A percentile compares a stretch with the other conserved stretches of the same genome.
Conservation (phyloP, 2,797 vertebrate genomes). For the Clarias platycephalus region DNA sequence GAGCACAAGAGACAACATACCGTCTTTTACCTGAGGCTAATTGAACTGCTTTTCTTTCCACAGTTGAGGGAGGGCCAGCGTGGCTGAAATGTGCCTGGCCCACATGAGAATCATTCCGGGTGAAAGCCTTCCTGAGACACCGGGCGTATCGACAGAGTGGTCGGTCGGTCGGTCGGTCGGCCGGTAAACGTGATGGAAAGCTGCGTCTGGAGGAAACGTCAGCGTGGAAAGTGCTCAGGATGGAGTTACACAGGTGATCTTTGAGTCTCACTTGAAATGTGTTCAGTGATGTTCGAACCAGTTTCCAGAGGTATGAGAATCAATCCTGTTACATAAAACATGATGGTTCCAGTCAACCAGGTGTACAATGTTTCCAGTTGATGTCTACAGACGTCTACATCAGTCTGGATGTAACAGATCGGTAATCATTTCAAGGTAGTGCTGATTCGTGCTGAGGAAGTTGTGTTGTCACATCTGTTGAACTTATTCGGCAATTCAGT, state of each 20-base stretch:
- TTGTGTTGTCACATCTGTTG: not conserved
- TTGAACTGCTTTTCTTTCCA: not conserved
- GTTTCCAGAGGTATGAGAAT: not conserved
- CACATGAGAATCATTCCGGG: constrained; percentile 11
- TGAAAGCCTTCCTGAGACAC: not conserved
- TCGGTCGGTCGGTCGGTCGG: not conserved
- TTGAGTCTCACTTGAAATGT: not conserved
- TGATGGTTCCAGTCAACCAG: not conserved
- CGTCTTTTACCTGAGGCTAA: not conserved
- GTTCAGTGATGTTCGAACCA: not conserved
- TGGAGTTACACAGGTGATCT: constrained; percentile 4
- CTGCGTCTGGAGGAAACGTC: not conserved
- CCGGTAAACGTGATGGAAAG: not conserved
- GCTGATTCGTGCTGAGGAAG: not conserved
- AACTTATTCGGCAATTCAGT: not conserved
- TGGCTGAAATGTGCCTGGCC: constrained; percentile 38
- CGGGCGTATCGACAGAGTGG: not conserved
- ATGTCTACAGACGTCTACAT: not conserved
- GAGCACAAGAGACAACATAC: not conserved
- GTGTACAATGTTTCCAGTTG: not conserved
- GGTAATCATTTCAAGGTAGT: not conserved
- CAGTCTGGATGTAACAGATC: not conserved
- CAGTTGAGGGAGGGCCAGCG: not conserved
- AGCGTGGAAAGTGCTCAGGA: not conserved
- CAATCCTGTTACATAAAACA: not conserved